A percentile compares a stretch with the other conserved stretches of the same genome.
Conservation (phyloP, 2,113 vertebrate genomes). For the Nettapus auritus region DNA sequence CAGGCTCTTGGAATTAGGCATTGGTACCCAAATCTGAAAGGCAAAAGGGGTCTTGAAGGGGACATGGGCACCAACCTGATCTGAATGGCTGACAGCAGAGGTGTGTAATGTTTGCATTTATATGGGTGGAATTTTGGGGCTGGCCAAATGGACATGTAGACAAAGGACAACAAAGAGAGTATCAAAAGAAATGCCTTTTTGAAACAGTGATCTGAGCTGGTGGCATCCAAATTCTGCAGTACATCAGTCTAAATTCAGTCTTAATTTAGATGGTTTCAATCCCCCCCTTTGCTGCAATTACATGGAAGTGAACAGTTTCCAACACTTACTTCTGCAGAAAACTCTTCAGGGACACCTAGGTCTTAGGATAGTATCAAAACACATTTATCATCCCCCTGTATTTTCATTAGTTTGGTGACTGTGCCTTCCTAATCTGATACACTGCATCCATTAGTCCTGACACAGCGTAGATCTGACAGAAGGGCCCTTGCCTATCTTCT, state of each 20-base stretch:
- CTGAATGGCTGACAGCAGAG: not conserved
- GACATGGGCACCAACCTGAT: not conserved
- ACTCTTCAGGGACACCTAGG: not conserved
- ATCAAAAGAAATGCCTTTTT: not conserved
- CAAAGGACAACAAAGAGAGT: not conserved
- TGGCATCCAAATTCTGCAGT: not conserved
- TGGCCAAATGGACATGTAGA: not conserved
- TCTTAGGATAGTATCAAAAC: not conserved
- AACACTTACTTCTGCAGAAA: not conserved
- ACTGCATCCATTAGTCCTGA: not conserved
- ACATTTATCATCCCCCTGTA: conserved; percentile 21
- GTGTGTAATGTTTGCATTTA: not conserved
- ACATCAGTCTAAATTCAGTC: not conserved
- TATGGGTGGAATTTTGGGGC: not conserved
- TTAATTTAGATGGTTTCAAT: not conserved
- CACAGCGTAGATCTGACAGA: not conserved
- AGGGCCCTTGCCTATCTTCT: not conserved
- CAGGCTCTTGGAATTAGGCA: not conserved
- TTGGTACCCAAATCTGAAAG: not conserved
- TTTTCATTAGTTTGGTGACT: conserved; percentile 17
- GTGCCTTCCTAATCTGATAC: not conserved
- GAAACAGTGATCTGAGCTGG: not conserved
- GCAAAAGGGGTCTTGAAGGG: not conserved
- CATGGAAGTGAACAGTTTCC: not conserved
- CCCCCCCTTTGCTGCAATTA: not conserved